These are phyloP conservation scores for Gonatopus flavifemur DNA, from an alignment of 1,140 invertebrate genomes.

Conservation along the genomic window DNA sequence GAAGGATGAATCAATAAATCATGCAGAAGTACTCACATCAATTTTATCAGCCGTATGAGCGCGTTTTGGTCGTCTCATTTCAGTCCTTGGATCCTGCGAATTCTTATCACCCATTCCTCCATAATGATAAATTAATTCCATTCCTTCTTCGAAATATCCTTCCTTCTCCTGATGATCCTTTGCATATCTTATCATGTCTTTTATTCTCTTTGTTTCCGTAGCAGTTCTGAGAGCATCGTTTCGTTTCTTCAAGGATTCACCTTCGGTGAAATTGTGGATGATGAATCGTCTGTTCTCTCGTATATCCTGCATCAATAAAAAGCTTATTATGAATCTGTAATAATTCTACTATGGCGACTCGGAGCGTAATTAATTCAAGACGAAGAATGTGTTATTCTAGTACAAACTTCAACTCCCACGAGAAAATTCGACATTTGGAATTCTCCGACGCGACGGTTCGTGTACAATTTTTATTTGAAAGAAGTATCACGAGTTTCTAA, in stretches of 20 bases:
- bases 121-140: constrained; percentile 54
- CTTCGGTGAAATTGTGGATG: constrained; percentile 49
- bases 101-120: constrained; percentile 28
- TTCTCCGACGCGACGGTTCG: no score
- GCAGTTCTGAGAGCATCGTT: constrained; percentile 42
- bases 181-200: constrained; percentile 49
- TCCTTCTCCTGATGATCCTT: constrained; percentile 46
- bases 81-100: constrained; percentile 14
- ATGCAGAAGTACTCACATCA: constrained; percentile 34
- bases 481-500: no score
- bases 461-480: no score
- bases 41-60: constrained; percentile 35
- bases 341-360: no score
- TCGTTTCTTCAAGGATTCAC: constrained; percentile 44
- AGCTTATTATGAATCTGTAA: neutral
- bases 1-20: neutral
- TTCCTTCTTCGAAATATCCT: constrained; percentile 53
- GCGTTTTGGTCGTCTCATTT: constrained; percentile 39
- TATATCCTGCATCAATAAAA: constrained; percentile 35
- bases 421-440: no score
- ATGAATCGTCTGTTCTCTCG: constrained; percentile 40
- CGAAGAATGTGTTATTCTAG: no score
- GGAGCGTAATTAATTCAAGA: no score
- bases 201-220: constrained; percentile 36
- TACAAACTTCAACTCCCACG: no score